Evolutionary conservation across 2,113 vertebrate species (phyloP), one percentile per base, ranked within the genome.

Genomic region (Gambusia holbrooki): DNA sequence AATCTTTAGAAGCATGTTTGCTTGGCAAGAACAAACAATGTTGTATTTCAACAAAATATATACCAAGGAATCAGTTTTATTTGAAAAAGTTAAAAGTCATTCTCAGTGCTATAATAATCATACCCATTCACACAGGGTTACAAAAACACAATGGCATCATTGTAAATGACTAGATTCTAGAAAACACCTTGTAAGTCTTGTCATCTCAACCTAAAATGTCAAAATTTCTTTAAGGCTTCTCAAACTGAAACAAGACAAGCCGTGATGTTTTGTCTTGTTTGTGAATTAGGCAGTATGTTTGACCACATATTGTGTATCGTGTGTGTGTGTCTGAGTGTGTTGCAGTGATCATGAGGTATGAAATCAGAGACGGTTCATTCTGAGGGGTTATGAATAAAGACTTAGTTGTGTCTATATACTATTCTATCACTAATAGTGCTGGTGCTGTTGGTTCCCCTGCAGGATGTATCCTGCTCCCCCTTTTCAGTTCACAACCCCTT

Each of bases 291-390:
- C 65, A 76, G 28, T 60, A 60, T 77, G 58, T 81, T 54, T 54
- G 33, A 69, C 72, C 2, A 58, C 67, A 79, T 37, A 58, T 61
- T 75, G 64, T 73, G 13, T 22, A 51, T 60, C 19, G 13, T 42
- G 40, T 42, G 13, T 42, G 40, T 42, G 40, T 42, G 13, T 32
- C 30, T 71, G 30, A 73, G 78, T 81, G 73, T 40, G 32, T 69
- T 62, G 28, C 45, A 67, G 25, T 30, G 30, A 33, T 87, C 88
- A 87, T 89, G 82, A 84, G 65, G 64, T 74, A 63, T 84, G 70
- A 77, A 83, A 79, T 79, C 73, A 45, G 74, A 81, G 80, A 74
- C 11, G 69, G 58, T 77, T 81, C 74, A 77, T 87, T 1, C 72
- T 63, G 72, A 69, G 35, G 58, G 70, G 35, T 67, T 69, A 77